Percentiles rank a stretch among this genome's conserved stretches.
These are phyloP conservation scores for Apaloderma vittatum DNA, from an alignment of 2,113 vertebrate genomes.

Conservation along the genomic window DNA sequence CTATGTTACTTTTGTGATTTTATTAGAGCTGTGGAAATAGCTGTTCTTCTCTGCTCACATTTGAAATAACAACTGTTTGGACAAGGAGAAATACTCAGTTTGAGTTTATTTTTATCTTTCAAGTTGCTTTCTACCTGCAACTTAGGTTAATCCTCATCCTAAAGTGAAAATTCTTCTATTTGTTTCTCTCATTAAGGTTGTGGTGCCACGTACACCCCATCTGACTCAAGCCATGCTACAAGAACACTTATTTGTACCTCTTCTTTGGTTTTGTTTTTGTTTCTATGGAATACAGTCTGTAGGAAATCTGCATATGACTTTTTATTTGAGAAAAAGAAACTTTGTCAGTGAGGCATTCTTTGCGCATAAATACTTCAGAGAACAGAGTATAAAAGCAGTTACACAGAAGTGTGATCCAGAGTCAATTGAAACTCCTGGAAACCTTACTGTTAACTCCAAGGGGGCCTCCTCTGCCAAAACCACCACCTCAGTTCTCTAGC, in stretches of 20 bases:
- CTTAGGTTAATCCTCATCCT: background rate
- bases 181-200: background rate
- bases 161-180: background rate
- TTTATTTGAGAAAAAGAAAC: background rate
- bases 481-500: background rate
- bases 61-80: background rate
- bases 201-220: background rate
- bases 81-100: background rate
- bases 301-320: background rate
- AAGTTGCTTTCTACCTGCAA: background rate
- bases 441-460: background rate
- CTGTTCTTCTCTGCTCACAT: background rate
- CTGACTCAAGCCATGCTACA: background rate
- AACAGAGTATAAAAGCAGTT: background rate
- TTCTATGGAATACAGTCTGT: background rate
- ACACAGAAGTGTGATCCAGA: background rate
- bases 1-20: background rate
- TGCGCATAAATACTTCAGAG: background rate
- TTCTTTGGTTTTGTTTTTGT: background rate
- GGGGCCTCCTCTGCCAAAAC: background rate
- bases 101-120: background rate
- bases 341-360: background rate
- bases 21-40: background rate
- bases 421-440: background rate
- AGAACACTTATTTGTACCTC: background rate